phyloP scores from a whole-genome alignment of 1,140 invertebrate species.

The Pseudomyrmex dendroicus region DNA sequence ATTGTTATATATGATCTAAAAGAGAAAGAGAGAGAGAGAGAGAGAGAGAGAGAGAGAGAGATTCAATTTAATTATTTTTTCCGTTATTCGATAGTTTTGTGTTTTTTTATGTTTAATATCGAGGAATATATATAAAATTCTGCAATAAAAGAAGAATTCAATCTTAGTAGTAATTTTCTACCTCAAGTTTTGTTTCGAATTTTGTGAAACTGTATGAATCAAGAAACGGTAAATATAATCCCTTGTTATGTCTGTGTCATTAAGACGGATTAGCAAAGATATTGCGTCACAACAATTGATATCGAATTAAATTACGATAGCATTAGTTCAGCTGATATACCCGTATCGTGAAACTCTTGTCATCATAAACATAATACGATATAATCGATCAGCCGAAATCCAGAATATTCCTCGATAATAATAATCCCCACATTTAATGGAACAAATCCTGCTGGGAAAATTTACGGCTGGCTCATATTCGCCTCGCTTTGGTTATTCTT shows the following conservation, averaged over 20 bases:
- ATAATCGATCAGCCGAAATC: constrained; percentile 67
- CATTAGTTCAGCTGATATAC: constrained; percentile 45
- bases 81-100: too few relatives aligned
- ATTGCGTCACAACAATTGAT: constrained; percentile 57
- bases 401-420: constrained; percentile 69
- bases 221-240: constrained; percentile 1
- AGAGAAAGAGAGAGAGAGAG: too few relatives aligned
- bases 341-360: constrained; percentile 47
- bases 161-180: too few relatives aligned
- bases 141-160: neutral
- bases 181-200: neutral
- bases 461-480: constrained; percentile 69
- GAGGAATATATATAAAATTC: neutral
- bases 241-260: constrained; percentile 11
- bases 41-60: too few relatives aligned
- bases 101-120: too few relatives aligned
- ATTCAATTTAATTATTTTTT: constrained; percentile 14
- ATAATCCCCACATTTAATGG: constrained; percentile 71
- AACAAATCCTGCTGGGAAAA: constrained; percentile 64
- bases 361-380: constrained; percentile 67
- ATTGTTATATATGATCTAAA: neutral
- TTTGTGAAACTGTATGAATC: neutral
- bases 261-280: constrained; percentile 45
- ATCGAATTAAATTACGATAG: constrained; percentile 63
- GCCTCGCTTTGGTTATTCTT: constrained; percentile 65